Conservation (phyloP, 2,797 vertebrate species). For the Acanthurus lineatus region DNA sequence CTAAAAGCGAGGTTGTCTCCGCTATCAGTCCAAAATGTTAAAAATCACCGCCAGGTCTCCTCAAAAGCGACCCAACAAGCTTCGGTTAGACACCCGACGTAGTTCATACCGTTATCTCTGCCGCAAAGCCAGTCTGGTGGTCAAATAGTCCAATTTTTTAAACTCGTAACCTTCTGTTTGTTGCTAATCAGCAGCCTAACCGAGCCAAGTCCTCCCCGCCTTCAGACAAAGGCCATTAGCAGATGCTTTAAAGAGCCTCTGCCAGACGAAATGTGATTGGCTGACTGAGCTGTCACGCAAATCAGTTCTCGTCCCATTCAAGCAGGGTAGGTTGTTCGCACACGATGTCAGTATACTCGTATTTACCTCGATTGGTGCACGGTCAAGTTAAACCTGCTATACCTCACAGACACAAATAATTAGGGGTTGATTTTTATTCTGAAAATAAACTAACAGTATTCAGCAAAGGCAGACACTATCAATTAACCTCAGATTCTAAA, state of each 20-base stretch:
- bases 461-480: background rate
- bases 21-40: slow-evolving; percentile 56
- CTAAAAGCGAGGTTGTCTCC: slow-evolving; percentile 77
- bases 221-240: slow-evolving; percentile 82
- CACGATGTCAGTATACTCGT: slow-evolving; percentile 70
- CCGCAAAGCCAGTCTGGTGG: slow-evolving; percentile 63
- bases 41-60: slow-evolving; percentile 34
- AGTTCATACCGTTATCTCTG: slow-evolving; percentile 37
- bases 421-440: background rate
- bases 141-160: slow-evolving; percentile 77
- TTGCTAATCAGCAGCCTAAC: slow-evolving; percentile 86
- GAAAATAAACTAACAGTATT: background rate
- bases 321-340: slow-evolving; percentile 83
- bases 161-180: slow-evolving; percentile 91
- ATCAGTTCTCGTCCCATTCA: slow-evolving; percentile 14
- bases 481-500: background rate
- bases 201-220: slow-evolving; percentile 77
- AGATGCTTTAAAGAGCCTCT: slow-evolving; percentile 80
- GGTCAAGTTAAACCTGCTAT: slow-evolving; percentile 69
- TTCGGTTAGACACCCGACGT: slow-evolving; percentile 39
- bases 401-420: background rate
- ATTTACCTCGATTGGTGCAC: slow-evolving; percentile 71
- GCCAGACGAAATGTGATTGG: slow-evolving; percentile 75
- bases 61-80: slow-evolving; percentile 57
- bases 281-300: slow-evolving; percentile 69